phyloP scores from a whole-genome alignment of 2,888 invertebrate species.

The Prosapia bicincta region DNA sequence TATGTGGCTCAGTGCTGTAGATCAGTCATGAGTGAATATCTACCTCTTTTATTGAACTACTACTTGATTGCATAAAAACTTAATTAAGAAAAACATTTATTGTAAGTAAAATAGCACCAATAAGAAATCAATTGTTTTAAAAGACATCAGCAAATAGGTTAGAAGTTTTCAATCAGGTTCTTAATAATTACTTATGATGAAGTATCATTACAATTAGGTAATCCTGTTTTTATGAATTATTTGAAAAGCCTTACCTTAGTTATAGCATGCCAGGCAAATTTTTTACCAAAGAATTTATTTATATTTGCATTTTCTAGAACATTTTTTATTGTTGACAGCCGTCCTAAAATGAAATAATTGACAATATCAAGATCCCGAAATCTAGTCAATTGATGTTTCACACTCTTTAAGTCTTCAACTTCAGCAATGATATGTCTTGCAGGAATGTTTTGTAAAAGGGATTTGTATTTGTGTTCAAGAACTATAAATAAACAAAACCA shows the following conservation, averaged over 20 bases:
- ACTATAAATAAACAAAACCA: constrained; percentile 55
- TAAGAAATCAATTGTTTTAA: too few species aligned
- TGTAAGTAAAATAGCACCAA: too few species aligned
- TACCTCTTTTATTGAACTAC: too few species aligned
- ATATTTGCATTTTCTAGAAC: constrained; percentile 50
- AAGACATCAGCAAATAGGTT: too few species aligned
- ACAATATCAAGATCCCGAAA: constrained; percentile 80
- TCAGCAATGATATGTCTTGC: constrained; percentile 83
- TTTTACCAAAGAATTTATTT: constrained; percentile 73
- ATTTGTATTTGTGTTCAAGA: constrained; percentile 93
- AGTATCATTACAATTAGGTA: too few species aligned
- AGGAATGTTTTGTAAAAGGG: constrained; percentile 83
- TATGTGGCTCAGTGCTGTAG: too few species aligned
- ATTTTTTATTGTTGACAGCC: constrained; percentile 51
- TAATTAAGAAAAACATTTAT: too few species aligned
- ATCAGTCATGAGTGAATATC: too few species aligned
- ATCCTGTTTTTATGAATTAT: too few species aligned
- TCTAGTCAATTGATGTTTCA: constrained; percentile 66
- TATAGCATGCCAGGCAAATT: constrained; percentile 85
- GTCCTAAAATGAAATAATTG: constrained; percentile 83
- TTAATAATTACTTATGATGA: too few species aligned
- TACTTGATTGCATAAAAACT: too few species aligned
- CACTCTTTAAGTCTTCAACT: constrained; percentile 55
- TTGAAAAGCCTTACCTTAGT: constrained; percentile 66
- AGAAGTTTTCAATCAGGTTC: too few species aligned